These are phyloP conservation scores for Cercopithecus neglectus DNA, from an alignment of 2,797 vertebrate genomes.

Conservation along the genomic window DNA sequence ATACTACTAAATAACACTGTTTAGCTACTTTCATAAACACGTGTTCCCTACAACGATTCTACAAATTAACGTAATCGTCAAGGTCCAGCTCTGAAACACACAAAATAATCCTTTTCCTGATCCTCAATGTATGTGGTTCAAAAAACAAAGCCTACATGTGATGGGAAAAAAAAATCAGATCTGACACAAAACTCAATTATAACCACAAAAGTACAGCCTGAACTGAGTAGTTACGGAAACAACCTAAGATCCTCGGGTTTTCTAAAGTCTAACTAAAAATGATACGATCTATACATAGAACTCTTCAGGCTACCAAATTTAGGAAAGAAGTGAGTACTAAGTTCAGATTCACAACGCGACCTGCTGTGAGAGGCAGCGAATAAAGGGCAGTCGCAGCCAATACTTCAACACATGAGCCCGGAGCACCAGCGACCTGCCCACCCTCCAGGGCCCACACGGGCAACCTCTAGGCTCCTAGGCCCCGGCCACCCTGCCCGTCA, in stretches of 20 bases:
- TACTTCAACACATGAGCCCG: background rate
- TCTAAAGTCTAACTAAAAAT: background rate
- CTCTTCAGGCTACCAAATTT: background rate
- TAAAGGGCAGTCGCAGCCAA: background rate
- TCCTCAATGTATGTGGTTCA: background rate
- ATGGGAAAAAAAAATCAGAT: background rate
- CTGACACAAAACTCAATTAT: background rate
- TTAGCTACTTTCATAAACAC: background rate
- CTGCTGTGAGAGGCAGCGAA: fast-evolving
- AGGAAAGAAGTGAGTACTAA: fast-evolving
- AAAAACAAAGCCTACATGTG: background rate
- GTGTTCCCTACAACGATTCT: background rate
- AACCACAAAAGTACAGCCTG: background rate
- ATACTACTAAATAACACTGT: background rate
- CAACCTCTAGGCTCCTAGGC: too few relatives aligned
- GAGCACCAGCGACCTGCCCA: background rate
- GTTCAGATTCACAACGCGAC: background rate
- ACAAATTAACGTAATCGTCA: background rate
- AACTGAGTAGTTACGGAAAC: background rate
- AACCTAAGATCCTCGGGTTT: background rate
- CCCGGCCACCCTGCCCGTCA: background rate
- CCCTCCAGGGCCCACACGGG: too few relatives aligned
- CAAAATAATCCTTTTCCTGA: background rate
- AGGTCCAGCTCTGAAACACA: background rate
- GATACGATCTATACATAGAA: background rate